These are phyloP conservation scores for Pollenia griseotomentosa DNA, from an alignment of 2,888 invertebrate genomes.

Conservation along the genomic window DNA sequence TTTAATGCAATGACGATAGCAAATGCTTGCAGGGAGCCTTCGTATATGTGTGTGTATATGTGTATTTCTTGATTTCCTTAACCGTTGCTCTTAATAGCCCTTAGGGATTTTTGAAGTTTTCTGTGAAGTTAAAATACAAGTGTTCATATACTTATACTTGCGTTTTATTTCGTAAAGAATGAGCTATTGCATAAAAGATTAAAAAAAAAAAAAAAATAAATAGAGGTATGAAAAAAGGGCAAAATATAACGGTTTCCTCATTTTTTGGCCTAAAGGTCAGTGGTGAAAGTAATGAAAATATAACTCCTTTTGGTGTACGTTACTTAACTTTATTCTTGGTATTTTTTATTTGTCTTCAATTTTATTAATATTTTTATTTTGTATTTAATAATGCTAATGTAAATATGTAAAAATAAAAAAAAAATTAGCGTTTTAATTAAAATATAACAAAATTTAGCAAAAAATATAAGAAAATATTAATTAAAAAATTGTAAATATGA, in stretches of 20 bases:
- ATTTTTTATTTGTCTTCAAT: not conserved
- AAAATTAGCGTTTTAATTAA: not conserved
- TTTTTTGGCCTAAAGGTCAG: constrained; percentile 71
- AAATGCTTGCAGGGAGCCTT: not conserved
- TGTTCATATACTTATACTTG: constrained; percentile 27
- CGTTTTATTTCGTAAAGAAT: constrained; percentile 14
- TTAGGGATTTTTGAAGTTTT: constrained; percentile 64
- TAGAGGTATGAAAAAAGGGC: not conserved
- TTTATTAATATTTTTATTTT: not conserved
- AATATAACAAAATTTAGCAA: constrained; percentile 2
- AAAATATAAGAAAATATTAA: not conserved
- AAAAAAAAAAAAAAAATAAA: not conserved
- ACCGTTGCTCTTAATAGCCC: constrained; percentile 66
- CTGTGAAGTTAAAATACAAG: constrained; percentile 64
- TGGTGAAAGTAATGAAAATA: constrained; percentile 73
- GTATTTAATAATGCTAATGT: not conserved
- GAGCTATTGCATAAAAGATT: constrained; percentile 39
- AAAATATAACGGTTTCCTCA: constrained; percentile 30
- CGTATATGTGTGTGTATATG: constrained; percentile 36
- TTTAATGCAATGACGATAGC: not conserved
- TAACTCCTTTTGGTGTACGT: constrained; percentile 59
- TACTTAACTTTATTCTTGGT: constrained; percentile 36
- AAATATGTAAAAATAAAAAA: not conserved
- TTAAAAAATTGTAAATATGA: not conserved
- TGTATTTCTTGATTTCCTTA: constrained; percentile 73